These are phyloP conservation scores for Chaetodon auriga DNA, from an alignment of 2,113 vertebrate genomes.

Conservation along the genomic window DNA sequence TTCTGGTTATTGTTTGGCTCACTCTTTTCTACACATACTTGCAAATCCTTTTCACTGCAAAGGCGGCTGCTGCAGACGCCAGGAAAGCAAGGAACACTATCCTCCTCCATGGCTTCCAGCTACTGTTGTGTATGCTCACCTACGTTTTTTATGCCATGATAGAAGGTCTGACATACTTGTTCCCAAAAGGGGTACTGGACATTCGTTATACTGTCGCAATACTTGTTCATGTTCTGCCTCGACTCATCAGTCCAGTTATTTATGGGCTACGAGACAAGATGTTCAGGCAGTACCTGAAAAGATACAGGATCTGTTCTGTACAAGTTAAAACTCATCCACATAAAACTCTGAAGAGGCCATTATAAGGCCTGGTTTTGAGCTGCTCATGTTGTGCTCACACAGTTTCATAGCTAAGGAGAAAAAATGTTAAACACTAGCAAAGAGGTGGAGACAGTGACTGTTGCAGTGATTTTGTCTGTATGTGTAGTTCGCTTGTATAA, in stretches of 20 bases:
- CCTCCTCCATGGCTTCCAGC: constrained; percentile 55
- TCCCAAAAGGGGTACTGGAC: constrained; percentile 8
- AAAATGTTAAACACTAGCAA: no score
- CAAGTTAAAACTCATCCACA: no score
- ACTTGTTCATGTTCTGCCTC: constrained; percentile 68
- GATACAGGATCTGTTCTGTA: no score
- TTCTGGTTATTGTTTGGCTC: constrained; percentile 60
- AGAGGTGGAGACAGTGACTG: no score
- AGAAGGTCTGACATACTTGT: constrained; percentile 10
- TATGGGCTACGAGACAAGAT: constrained; percentile 78
- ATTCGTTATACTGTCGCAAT: constrained; percentile 35
- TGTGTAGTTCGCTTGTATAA: no score
- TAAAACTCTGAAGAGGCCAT: no score
- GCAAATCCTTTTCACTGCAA: constrained; percentile 59
- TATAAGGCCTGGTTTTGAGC: no score
- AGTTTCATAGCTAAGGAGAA: no score
- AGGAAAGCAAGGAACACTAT: constrained; percentile 55
- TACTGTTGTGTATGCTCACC: constrained; percentile 63
- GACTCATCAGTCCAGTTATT: constrained; percentile 73
- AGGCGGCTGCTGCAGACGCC: constrained; percentile 31
- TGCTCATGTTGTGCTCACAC: no score
- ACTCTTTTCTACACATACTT: constrained; percentile 65
- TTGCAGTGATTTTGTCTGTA: no score
- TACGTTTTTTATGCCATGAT: constrained; percentile 39
- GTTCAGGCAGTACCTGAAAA: constrained; percentile 65